Percentiles rank a stretch among this genome's conserved stretches.
Conservation (phyloP, 2,797 vertebrate genomes). For the Fistularia tabacaria region DNA sequence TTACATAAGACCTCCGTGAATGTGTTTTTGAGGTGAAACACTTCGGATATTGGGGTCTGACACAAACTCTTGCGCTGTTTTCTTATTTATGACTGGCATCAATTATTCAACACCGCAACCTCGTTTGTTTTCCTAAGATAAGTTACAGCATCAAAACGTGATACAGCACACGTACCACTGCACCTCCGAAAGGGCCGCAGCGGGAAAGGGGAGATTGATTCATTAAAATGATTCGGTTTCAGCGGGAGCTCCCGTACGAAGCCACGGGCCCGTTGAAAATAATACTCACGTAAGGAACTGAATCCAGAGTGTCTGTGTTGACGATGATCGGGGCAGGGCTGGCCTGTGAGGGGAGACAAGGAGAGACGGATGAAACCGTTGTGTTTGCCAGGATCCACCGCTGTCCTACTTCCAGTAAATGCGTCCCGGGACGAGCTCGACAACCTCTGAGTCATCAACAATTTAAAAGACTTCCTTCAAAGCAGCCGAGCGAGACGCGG, state of each 20-base stretch:
- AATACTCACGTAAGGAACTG: slow-evolving; percentile 90
- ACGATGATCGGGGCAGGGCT: slow-evolving; percentile 95
- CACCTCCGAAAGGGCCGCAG: neutral
- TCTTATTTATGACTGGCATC: slow-evolving; percentile 41
- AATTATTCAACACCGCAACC: slow-evolving; percentile 43
- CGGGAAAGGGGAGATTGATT: no score
- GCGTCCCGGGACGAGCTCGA: slow-evolving; percentile 31
- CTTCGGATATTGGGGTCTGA: slow-evolving; percentile 12
- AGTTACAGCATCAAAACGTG: slow-evolving; percentile 10
- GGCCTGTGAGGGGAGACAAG: slow-evolving; percentile 77
- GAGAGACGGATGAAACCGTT: slow-evolving; percentile 20
- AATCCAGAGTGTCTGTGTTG: slow-evolving; percentile 96
- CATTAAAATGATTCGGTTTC: no score
- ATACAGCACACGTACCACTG: neutral
- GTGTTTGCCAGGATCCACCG: slow-evolving; percentile 14
- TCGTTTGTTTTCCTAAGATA: slow-evolving; percentile 37
- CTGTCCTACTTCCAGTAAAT: slow-evolving; percentile 54
- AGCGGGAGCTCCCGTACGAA: no score
- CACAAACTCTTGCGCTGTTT: slow-evolving; percentile 16
- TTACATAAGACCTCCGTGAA: no score
- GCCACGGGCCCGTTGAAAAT: neutral
- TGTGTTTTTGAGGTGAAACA: slow-evolving; percentile 2
- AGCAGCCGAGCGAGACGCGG: no score
- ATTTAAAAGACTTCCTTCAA: slow-evolving; percentile 9
- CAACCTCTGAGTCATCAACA: slow-evolving; percentile 49